Evolutionary conservation across 2,113 vertebrate genomes (phyloP).

Genomic region (Noturus placidus): DNA sequence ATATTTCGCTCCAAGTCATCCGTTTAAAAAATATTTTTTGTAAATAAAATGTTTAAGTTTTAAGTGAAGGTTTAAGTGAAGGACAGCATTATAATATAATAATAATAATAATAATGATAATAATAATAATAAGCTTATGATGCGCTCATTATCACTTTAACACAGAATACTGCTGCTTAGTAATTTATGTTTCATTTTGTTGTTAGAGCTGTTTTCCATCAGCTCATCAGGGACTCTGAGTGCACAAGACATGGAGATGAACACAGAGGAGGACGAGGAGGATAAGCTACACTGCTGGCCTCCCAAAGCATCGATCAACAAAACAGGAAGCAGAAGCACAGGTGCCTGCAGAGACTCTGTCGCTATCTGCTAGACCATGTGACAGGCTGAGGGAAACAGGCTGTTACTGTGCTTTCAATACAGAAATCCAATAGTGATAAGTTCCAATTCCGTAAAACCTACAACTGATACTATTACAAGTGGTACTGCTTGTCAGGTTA

Average conservation of each 20-base stretch:
- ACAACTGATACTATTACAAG: not conserved
- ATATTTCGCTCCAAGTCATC: too few relatives aligned
- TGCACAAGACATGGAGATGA: slow-evolving; percentile 48
- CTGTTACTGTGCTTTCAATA: not conserved
- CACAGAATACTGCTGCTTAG: not conserved
- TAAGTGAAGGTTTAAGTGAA: not conserved
- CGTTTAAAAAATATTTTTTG: too few relatives aligned
- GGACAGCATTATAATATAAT: not conserved
- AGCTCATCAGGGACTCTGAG: slow-evolving; percentile 22
- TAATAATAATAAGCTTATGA: not conserved
- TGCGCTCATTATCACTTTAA: not conserved
- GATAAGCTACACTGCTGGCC: slow-evolving; percentile 71
- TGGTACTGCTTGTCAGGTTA: not conserved
- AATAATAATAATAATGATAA: not conserved
- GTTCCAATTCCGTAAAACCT: not conserved
- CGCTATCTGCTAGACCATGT: not conserved
- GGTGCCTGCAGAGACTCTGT: slow-evolving; percentile 53
- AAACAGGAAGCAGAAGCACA: slow-evolving; percentile 50
- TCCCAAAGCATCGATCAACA: slow-evolving; percentile 64
- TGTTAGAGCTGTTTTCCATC: slow-evolving; percentile 46
- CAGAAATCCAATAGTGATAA: not conserved
- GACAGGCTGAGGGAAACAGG: not conserved
- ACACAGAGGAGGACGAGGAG: slow-evolving; percentile 56
- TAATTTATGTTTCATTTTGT: not conserved
- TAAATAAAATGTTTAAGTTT: too few relatives aligned